These are phyloP conservation scores for Shinisaurus crocodilurus DNA, from an alignment of 2,113 vertebrate genomes.

Conservation along the genomic window DNA sequence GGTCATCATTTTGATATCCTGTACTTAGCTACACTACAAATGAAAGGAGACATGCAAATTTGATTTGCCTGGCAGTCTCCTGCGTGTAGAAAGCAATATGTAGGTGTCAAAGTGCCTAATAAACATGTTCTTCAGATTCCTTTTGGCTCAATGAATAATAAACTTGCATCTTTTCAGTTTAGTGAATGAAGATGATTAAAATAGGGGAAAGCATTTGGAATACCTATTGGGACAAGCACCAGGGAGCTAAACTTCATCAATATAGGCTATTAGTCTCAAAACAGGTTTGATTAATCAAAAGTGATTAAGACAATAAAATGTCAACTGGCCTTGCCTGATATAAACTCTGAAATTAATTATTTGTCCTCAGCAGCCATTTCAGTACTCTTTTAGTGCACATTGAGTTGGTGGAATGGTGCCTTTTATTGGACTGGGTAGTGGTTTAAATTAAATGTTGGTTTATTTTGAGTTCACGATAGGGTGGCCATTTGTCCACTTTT, in stretches of 20 bases:
- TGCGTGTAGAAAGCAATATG: slow-evolving; percentile 13
- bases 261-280: slow-evolving; percentile 24
- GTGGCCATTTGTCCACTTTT: too few relatives aligned
- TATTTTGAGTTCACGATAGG: background rate
- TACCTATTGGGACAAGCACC: background rate
- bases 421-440: background rate
- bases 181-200: slow-evolving; percentile 24
- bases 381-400: background rate
- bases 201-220: slow-evolving; percentile 1
- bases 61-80: slow-evolving; percentile 14
- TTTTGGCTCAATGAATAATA: slow-evolving; percentile 20
- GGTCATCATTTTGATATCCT: slow-evolving; percentile 30
- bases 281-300: slow-evolving; percentile 31
- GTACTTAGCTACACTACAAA: background rate
- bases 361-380: slow-evolving; percentile 3
- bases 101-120: slow-evolving; percentile 33
- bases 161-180: slow-evolving; percentile 13
- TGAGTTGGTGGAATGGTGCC: background rate
- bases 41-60: slow-evolving; percentile 24
- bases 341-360: slow-evolving; percentile 24
- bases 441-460: background rate
- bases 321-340: background rate
- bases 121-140: slow-evolving; percentile 31
- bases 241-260: slow-evolving; percentile 10
- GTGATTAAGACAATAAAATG: slow-evolving; percentile 22